These are phyloP conservation scores for Chelonus insularis DNA, from an alignment of 1,140 invertebrate species.

Conservation along the genomic window DNA sequence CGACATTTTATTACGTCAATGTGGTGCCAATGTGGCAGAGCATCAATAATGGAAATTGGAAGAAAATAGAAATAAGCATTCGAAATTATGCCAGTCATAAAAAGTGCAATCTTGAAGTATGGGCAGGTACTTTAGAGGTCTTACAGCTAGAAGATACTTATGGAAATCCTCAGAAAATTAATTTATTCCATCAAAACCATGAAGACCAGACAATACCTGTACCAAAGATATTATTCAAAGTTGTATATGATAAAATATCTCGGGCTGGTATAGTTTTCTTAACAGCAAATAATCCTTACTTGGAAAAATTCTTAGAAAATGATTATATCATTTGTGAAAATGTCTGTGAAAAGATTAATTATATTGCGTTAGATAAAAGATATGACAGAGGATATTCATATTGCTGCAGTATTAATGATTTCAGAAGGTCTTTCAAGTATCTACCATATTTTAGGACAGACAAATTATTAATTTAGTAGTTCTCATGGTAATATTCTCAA, in stretches of 20 bases:
- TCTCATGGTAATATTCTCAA: too few relatives aligned
- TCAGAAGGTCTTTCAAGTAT: conserved; percentile 13
- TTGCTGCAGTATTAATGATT: conserved; percentile 33
- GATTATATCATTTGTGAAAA: conserved; percentile 27
- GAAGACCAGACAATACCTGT: conserved; percentile 53
- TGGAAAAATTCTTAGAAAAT: conserved; percentile 47
- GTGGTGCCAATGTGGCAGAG: conserved; percentile 64
- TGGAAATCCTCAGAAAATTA: conserved; percentile 54
- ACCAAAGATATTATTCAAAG: conserved; percentile 65
- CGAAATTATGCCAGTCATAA: conserved; percentile 43
- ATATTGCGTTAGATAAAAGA: conserved; percentile 10
- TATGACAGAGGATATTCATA: conserved; percentile 27
- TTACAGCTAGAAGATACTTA: conserved; percentile 56
- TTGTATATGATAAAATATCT: conserved; percentile 58
- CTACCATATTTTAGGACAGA: conserved; percentile 7
- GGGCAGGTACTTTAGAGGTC: conserved; percentile 59
- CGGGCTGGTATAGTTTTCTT: conserved; percentile 63
- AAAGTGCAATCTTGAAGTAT: conserved; percentile 51
- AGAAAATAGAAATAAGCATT: conserved; percentile 55
- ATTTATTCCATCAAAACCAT: conserved; percentile 54
- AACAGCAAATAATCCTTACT: conserved; percentile 66
- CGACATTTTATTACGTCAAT: conserved; percentile 71
- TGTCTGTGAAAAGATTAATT: conserved; percentile 23
- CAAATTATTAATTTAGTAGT: neutral
- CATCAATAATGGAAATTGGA: conserved; percentile 70